Evolutionary conservation across 2,113 vertebrate genomes (phyloP).

Genomic region (Taxidea taxus): DNA sequence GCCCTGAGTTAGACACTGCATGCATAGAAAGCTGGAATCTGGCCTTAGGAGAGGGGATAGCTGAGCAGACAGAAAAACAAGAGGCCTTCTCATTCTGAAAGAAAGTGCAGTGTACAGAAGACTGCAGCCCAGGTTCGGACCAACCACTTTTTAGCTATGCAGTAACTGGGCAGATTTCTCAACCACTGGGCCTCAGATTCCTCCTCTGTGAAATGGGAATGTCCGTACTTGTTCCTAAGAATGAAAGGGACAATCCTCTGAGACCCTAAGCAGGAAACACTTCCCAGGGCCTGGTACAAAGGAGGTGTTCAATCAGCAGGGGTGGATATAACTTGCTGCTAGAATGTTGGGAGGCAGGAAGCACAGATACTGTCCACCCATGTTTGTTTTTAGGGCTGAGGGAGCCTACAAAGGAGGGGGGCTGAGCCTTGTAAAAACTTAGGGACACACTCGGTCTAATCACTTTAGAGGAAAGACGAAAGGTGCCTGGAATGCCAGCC

Average conservation of each 20-base stretch:
- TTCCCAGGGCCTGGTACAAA: background rate
- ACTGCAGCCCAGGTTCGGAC: background rate
- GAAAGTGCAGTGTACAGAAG: background rate
- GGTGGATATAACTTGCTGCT: background rate
- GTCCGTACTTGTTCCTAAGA: background rate
- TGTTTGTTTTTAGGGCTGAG: background rate
- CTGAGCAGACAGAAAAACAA: background rate
- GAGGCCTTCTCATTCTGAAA: background rate
- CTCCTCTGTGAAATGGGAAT: background rate
- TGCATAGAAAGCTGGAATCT: background rate
- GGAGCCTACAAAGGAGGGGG: background rate
- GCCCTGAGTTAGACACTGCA: background rate
- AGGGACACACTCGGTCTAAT: background rate
- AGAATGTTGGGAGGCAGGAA: background rate
- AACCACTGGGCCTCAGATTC: background rate
- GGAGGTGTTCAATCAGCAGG: background rate
- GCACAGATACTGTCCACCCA: background rate
- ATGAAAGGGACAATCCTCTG: background rate
- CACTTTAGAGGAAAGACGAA: conserved; percentile 8
- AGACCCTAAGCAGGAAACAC: background rate
- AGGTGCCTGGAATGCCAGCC: background rate
- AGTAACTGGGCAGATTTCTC: background rate
- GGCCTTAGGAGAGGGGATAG: background rate
- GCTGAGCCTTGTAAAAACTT: background rate
- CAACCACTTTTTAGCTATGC: background rate